These are phyloP conservation scores for Staurois parvus DNA, from an alignment of 2,797 vertebrate species.

Conservation along the genomic window DNA sequence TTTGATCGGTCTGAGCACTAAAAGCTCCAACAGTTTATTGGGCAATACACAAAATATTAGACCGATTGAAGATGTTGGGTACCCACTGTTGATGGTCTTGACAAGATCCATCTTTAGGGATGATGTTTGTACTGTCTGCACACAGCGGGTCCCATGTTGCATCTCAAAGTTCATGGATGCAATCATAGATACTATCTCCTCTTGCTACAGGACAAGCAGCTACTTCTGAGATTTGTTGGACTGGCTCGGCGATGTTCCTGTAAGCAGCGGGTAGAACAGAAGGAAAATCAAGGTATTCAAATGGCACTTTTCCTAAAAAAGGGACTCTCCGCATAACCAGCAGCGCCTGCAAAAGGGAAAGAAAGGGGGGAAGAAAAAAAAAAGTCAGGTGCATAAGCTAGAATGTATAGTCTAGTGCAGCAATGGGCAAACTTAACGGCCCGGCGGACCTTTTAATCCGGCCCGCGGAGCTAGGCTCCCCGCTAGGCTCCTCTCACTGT, in stretches of 20 bases:
- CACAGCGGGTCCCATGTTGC: background rate
- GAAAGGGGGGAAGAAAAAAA: constrained; percentile 43
- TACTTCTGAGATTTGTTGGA: constrained; percentile 44
- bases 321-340: constrained; percentile 90
- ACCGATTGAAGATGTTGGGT: too few species aligned
- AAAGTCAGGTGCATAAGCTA: constrained; percentile 2
- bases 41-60: too few species aligned
- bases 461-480: too few species aligned
- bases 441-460: too few species aligned
- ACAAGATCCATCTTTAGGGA: background rate
- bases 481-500: too few species aligned
- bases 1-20: too few species aligned
- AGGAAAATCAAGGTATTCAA: constrained; percentile 90
- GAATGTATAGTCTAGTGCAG: too few species aligned
- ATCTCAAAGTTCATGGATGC: too few species aligned
- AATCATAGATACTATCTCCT: background rate
- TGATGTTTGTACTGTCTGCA: background rate
- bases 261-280: constrained; percentile 91
- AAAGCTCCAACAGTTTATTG: too few species aligned
- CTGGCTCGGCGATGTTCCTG: constrained; percentile 82
- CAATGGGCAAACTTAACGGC: too few species aligned
- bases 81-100: too few species aligned
- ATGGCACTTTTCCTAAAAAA: constrained; percentile 87
- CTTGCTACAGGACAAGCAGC: too few species aligned
- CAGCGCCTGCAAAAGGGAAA: constrained; percentile 82